Evolutionary conservation across 1,140 invertebrate species (phyloP), one percentile per base, ranked within the genome.

Genomic region (Aphidius gifuensis): DNA sequence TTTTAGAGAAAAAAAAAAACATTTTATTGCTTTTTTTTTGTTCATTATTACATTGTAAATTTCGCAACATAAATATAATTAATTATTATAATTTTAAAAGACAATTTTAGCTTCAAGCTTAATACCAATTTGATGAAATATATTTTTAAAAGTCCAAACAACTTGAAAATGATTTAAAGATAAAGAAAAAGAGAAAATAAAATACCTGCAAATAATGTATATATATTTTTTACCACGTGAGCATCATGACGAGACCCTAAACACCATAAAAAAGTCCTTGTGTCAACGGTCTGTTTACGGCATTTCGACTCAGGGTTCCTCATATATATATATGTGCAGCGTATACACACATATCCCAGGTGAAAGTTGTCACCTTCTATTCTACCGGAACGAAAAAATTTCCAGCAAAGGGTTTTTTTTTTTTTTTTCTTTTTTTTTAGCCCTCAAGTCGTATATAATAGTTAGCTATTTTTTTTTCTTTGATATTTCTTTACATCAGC

Each of bases 181-280:
- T 32, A 32, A 32, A 32, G 23, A 32, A 32, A 32, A 2, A 32
- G 23, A 32, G 23, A 32, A 32, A 32, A 2, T 32, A 32, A 32
- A 32, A 32, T 32, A 32, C 23, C 23, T 32, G 23, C 23, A 32
- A 32, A 32, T 32, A 32, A 32, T 32, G 23, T 32, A 32, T 32
- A 32, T 32, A 32, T 32, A 32, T 32, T 32, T 32, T 32, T 32
- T 32, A 32, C 23, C 50, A 62, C 38, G 46, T 43, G 54, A 53
- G 61, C 57, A 53, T 60, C 51, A 58, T 64, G 64, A 68, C 69
- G 69, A 64, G 62, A 70, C 69, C 70, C 72, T 72, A 77, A 79
- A 78, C 71, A 73, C 73, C 76, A 68, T 80, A 80, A 80, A 79
- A 76, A 80, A 75, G 21, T 58, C 39, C 53, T 45, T 59, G 66